Base-by-base conservation (phyloP, 2,888 invertebrate genomes). In the Helobdella robusta region DNA sequence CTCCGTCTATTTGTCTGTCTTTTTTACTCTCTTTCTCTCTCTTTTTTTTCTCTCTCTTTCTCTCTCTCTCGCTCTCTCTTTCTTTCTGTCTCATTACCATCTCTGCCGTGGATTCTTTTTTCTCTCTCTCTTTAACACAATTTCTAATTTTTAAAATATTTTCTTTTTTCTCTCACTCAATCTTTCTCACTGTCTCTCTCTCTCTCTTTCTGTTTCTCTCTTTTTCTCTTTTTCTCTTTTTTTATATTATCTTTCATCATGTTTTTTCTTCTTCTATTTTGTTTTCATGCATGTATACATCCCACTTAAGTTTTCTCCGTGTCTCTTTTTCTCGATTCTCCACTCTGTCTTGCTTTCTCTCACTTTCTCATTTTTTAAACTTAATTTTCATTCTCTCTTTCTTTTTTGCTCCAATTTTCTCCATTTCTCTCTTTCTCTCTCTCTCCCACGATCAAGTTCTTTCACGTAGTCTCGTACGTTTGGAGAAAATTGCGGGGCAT, bases 181-280 rank as follows among this genome's bases (percentile, higher is more conserved):
- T 52, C 52, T 52, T 20, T 20, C 23, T 52, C 52, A 15, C 23
- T 20, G 11, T 52, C 52, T 52, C 52, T 52, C 52, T 52, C 23
- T 52, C 23, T 52, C 52, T 52, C 52, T 52, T 20, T 20, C 52
- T 52, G 11, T 52, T 52, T 52, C 52, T 52, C 52, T 52, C 52
- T 52, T 20, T 52, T 20, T 52, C 23, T 52, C 52, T 52, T 23
- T 52, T 20, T 52, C 23, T 52, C 52, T 52, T 20, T 52, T 8
- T 52, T 52, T n/a, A n/a, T n/a, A n/a, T n/a, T n/a, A n/a, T n/a
- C n/a, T 8, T 40, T 40, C 8, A 40, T 15, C 40, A 15, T 15
- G 40, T 15, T 40, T 15, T 15, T 40, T 15, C 8, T 8, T 40
- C 40, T 15, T 40, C 11, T 40, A 15, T 40, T 40, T 40, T 15